Percentiles rank a stretch among this genome's conserved stretches.
Evolutionary conservation across 2,797 vertebrate genomes (phyloP).

Genomic region (Chlorospingus flavigularis): DNA sequence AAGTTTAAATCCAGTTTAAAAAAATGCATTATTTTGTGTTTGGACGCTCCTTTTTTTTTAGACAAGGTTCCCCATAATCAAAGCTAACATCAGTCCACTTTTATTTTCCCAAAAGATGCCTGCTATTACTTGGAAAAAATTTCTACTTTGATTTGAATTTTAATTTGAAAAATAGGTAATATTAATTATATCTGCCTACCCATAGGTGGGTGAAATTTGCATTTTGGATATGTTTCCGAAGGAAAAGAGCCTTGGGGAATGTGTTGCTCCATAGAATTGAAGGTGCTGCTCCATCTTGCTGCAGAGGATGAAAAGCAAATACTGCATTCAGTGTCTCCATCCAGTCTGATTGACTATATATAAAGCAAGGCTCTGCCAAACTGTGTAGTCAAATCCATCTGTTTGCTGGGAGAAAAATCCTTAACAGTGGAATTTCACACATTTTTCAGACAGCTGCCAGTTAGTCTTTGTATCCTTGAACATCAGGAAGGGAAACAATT

Average conservation of each 20-base stretch:
- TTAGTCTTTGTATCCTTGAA: neutral
- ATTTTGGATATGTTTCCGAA: neutral
- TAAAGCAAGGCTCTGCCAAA: neutral
- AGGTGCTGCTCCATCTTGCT: accelerated
- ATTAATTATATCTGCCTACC: neutral
- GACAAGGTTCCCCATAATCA: neutral
- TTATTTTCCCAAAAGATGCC: neutral
- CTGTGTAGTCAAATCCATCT: neutral
- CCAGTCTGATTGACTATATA: neutral
- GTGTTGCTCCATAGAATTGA: neutral
- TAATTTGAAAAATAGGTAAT: neutral
- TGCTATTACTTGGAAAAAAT: neutral
- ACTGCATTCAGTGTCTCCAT: neutral
- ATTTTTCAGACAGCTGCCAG: neutral
- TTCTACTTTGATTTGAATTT: neutral
- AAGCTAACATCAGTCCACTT: neutral
- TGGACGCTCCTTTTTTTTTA: neutral
- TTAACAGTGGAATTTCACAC: neutral
- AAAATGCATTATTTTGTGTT: neutral
- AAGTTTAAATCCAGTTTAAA: neutral
- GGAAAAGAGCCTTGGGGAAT: neutral
- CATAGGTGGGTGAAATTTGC: neutral
- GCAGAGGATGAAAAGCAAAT: neutral
- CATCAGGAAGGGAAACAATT: neutral
- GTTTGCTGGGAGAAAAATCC: neutral